Evolutionary conservation across 2,797 vertebrate genomes (phyloP), one percentile per base, ranked within the genome.

Genomic region (Microhierax caerulescens): DNA sequence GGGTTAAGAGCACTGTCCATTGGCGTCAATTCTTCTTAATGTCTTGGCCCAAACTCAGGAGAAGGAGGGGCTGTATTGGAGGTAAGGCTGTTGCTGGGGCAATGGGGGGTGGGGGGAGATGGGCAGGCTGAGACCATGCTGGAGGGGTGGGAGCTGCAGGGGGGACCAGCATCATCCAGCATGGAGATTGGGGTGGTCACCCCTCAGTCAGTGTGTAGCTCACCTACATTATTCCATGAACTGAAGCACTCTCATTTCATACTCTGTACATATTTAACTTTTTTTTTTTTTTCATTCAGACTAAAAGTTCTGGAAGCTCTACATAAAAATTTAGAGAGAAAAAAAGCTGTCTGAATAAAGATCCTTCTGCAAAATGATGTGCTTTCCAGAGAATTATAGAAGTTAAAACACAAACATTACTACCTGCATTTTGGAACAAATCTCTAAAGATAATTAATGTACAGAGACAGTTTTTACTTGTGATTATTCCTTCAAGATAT

Each of bases 371-470:
- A 20, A 68, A 75, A 85, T 41, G 57, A 84, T 72, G 70, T 50
- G 68, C 53, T 79, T 95, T 43, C n/a, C 32, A 47, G 39, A 47
- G 80, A 84, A 24, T 2, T 39, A 16, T n/a, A 90, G 57, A 63
- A 34, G 54, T 43, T 82, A 87, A 86, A 93, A 28, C 72, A 78
- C 23, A 28, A 64, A 95, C 88, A 83, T 61, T 73, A 74, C 83
- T 78, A 63, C 90, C 85, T 92, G 70, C 18, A 2, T 54, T 86
- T 48, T 80, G 78, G 53, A 89, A 43, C 53, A 72, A 47, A 77
- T 48, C 50, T 87, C 43, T 85, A 19, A 92, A 85, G 88, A 34
- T 85, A 95, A 96, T 91, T 93, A 93, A 94, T 36, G 50, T 63
- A 47, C 30, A 18, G 48, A 79, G 24, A 63, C 67, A 79, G 4